Conservation (phyloP, 2,797 vertebrate species). For the Notolepis coatsorum region DNA sequence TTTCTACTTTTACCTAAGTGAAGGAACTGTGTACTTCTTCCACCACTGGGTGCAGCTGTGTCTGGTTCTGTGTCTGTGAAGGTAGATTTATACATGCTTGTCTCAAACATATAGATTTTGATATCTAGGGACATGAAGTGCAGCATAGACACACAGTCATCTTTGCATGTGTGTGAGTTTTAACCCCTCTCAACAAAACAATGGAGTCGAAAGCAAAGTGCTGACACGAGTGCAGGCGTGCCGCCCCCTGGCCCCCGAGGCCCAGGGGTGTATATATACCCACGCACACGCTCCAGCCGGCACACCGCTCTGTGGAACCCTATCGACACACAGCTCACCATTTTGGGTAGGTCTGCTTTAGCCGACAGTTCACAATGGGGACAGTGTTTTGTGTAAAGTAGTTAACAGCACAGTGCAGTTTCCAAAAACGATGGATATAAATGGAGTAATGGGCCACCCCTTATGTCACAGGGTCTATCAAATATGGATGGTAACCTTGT, state of each 20-base stretch:
- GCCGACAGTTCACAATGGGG: slow-evolving; percentile 7
- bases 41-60: no score
- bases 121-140: no score
- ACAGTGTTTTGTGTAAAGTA: slow-evolving; percentile 17
- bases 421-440: slow-evolving; percentile 33
- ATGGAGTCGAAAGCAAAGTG: slow-evolving; percentile 89
- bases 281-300: slow-evolving; percentile 57
- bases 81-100: no score
- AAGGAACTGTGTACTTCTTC: no score
- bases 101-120: no score
- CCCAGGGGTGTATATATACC: slow-evolving; percentile 86
- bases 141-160: no score
- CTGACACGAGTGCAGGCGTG: slow-evolving; percentile 85
- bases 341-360: slow-evolving; percentile 77
- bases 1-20: no score
- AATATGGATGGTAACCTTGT: background rate
- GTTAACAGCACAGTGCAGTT: slow-evolving; percentile 41
- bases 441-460: slow-evolving; percentile 3
- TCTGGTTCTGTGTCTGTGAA: no score
- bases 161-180: slow-evolving; percentile 53
- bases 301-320: slow-evolving; percentile 78
- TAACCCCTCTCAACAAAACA: slow-evolving; percentile 82
- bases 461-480: slow-evolving; percentile 20
- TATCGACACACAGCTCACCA: slow-evolving; percentile 72
- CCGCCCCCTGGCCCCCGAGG: slow-evolving; percentile 52